Evolutionary conservation across 1,140 invertebrate species (phyloP).

Genomic region (Anoplolepis gracilipes): DNA sequence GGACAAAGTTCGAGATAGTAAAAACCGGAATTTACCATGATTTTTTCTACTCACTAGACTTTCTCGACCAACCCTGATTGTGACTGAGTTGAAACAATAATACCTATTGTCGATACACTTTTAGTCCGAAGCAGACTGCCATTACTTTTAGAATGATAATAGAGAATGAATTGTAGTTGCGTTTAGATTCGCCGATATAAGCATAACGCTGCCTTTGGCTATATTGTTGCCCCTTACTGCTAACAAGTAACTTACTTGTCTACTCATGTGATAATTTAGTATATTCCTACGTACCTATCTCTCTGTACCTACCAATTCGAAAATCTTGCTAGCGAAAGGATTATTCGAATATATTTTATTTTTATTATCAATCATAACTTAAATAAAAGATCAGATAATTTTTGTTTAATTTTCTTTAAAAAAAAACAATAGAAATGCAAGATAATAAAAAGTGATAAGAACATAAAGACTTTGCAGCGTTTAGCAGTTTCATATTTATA

Average conservation of each 20-base stretch:
- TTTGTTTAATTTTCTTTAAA: neutral
- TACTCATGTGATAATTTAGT: slow-evolving; percentile 85
- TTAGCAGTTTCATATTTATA: neutral
- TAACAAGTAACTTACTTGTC: slow-evolving; percentile 84
- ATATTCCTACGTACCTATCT: slow-evolving; percentile 83
- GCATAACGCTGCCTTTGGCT: slow-evolving; percentile 85
- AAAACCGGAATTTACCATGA: too few species aligned
- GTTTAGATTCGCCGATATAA: slow-evolving; percentile 78
- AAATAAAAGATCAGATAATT: neutral
- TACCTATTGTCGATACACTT: slow-evolving; percentile 22
- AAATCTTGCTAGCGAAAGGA: slow-evolving; percentile 69
- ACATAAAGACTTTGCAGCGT: neutral
- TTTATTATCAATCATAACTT: slow-evolving; percentile 9
- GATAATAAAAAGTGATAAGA: neutral
- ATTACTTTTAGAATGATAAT: slow-evolving; percentile 56
- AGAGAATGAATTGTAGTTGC: slow-evolving; percentile 73
- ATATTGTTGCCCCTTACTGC: slow-evolving; percentile 84
- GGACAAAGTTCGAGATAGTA: too few species aligned
- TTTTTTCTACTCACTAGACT: too few species aligned
- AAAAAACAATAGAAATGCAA: neutral
- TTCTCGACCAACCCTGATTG: too few species aligned
- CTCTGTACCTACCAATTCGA: slow-evolving; percentile 72
- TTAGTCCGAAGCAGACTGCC: slow-evolving; percentile 56
- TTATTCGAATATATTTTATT: slow-evolving; percentile 35
- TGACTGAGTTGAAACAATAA: slow-evolving; percentile 61